phyloP scores from a whole-genome alignment of 2,888 invertebrate genomes.

The Trisateles emortualis region DNA sequence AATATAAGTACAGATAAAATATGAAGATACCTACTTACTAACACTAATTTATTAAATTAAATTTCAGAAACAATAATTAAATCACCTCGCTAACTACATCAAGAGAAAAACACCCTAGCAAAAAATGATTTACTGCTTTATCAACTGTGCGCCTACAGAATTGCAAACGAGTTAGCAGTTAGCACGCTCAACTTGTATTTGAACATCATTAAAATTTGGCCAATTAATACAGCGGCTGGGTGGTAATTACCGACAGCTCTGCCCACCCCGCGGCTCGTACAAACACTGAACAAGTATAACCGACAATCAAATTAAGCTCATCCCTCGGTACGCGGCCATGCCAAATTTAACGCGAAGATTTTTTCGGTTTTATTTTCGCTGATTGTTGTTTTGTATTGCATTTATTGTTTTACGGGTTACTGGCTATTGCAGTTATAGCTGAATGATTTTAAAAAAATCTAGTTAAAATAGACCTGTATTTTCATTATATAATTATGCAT shows the following conservation, averaged over 20 bases:
- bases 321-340: conserved; percentile 26
- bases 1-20: no score
- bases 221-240: conserved; percentile 67
- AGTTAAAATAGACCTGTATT: no score
- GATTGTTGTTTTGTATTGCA: conserved; percentile 8
- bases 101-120: neutral
- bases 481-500: no score
- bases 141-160: conserved; percentile 12
- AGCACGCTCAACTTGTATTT: conserved; percentile 58
- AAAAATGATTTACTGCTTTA: neutral
- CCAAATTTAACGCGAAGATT: conserved; percentile 15
- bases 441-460: no score
- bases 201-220: conserved; percentile 74
- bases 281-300: conserved; percentile 49
- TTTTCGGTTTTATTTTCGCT: conserved; percentile 9
- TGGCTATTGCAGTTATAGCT: no score
- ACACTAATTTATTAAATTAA: no score
- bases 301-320: conserved; percentile 63
- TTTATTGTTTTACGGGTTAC: conserved; percentile 1
- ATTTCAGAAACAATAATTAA: no score
- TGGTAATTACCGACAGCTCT: conserved; percentile 60
- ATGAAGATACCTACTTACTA: no score
- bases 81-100: no score
- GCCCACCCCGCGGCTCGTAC: conserved; percentile 39
- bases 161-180: conserved; percentile 15